Evolutionary conservation across 1,140 invertebrate genomes (phyloP).

Genomic region (Drepana arcuata): DNA sequence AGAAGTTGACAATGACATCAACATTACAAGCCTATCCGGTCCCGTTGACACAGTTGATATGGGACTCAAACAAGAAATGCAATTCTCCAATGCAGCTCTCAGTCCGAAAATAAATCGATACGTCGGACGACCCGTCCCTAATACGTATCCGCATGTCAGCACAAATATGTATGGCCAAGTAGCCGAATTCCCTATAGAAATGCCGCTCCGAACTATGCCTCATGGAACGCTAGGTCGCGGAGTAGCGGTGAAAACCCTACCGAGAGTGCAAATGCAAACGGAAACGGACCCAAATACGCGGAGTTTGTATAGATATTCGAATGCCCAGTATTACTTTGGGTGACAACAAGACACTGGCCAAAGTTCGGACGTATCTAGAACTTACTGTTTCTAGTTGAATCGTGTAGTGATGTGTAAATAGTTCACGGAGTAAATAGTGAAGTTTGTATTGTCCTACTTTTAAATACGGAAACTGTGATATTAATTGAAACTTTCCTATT

Average conservation of each 20-base stretch:
- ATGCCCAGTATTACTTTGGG: constrained; percentile 71
- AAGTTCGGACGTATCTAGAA: constrained; percentile 65
- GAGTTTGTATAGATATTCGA: constrained; percentile 70
- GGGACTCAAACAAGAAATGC: constrained; percentile 57
- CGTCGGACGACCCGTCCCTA: constrained; percentile 61
- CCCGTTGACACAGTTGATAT: constrained; percentile 62
- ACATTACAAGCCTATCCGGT: constrained; percentile 61
- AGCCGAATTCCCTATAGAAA: constrained; percentile 64
- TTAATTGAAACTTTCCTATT: constrained; percentile 66
- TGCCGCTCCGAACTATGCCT: constrained; percentile 64
- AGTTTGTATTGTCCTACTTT: constrained; percentile 64
- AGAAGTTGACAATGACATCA: constrained; percentile 69
- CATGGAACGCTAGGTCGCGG: constrained; percentile 62
- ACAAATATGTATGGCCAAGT: constrained; percentile 69
- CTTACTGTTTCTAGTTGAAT: constrained; percentile 70
- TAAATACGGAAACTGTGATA: constrained; percentile 69
- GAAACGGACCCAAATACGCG: constrained; percentile 64
- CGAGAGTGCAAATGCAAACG: constrained; percentile 53
- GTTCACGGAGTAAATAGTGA: constrained; percentile 23
- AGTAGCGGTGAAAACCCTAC: constrained; percentile 57
- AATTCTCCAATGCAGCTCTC: constrained; percentile 55
- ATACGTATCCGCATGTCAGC: constrained; percentile 63
- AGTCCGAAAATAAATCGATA: constrained; percentile 65
- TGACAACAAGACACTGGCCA: constrained; percentile 64
- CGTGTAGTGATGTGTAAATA: constrained; percentile 50